These are phyloP conservation scores for Tinea pellionella DNA, from an alignment of 2,888 invertebrate genomes.

Conservation along the genomic window DNA sequence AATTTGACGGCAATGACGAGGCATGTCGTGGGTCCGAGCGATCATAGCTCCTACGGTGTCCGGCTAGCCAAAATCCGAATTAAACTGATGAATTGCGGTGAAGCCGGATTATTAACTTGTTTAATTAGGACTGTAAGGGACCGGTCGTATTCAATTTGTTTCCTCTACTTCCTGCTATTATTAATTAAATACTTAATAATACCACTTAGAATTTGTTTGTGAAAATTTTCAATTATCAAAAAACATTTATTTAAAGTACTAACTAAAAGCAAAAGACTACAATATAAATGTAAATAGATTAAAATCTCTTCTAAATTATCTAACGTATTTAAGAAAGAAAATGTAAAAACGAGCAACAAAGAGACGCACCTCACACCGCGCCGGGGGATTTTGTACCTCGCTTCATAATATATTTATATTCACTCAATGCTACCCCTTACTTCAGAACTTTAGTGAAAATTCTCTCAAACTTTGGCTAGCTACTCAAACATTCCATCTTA, in stretches of 20 bases:
- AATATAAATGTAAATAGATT: background rate
- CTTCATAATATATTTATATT: conserved; percentile 54
- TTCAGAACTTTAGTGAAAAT: conserved; percentile 14
- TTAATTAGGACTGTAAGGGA: background rate
- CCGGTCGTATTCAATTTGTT: background rate
- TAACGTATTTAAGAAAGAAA: background rate
- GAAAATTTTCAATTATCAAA: background rate
- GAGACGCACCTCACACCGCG: conserved; percentile 12
- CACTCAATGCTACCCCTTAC: conserved; percentile 36
- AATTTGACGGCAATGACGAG: conserved; percentile 16
- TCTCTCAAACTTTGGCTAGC: conserved; percentile 6
- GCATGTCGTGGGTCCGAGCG: conserved; percentile 15
- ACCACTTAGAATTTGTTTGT: too few relatives aligned
- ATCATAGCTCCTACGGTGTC: conserved; percentile 3
- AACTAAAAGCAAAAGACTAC: background rate
- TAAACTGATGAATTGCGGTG: conserved; percentile 13
- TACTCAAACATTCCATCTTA: conserved; percentile 10
- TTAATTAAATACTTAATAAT: too few relatives aligned
- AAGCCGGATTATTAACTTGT: conserved; percentile 5
- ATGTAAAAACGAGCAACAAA: background rate
- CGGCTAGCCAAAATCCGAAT: conserved; percentile 11
- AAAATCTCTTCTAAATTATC: background rate
- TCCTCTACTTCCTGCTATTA: too few relatives aligned
- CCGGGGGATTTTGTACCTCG: conserved; percentile 28
- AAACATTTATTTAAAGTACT: background rate